A percentile compares a stretch with the other conserved stretches of the same genome.
phyloP scores from a whole-genome alignment of 2,888 invertebrate genomes.

The Trissolcus brochymenae region DNA sequence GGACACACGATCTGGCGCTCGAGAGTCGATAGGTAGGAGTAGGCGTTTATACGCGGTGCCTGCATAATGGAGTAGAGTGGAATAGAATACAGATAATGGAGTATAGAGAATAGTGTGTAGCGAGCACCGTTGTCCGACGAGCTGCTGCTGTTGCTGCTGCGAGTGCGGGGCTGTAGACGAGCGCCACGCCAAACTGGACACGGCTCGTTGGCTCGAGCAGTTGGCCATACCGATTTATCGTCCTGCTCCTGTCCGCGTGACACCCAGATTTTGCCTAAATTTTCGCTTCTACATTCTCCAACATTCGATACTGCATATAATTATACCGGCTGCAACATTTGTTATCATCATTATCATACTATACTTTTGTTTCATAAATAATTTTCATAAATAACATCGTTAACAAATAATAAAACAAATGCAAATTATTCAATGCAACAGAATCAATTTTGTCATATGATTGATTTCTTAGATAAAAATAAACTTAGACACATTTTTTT shows the following conservation, averaged over 20 bases:
- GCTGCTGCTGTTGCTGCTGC: constrained; percentile 28
- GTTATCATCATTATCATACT: constrained; percentile 8
- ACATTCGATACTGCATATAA: constrained; percentile 46
- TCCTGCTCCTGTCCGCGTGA: constrained; percentile 60
- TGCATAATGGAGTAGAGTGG: constrained; percentile 73
- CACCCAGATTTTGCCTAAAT: constrained; percentile 64
- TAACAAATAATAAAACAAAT: too few species aligned
- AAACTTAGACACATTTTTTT: too few species aligned
- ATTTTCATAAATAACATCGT: too few species aligned
- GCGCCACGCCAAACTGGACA: constrained; percentile 63
- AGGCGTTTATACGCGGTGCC: constrained; percentile 70
- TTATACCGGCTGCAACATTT: constrained; percentile 28
- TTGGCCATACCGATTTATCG: constrained; percentile 71
- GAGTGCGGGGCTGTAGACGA: constrained; percentile 30
- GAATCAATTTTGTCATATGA: too few species aligned
- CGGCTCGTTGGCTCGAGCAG: constrained; percentile 70
- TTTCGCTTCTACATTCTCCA: constrained; percentile 31
- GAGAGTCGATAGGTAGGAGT: constrained; percentile 61
- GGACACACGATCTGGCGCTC: constrained; percentile 62
- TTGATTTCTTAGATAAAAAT: too few species aligned
- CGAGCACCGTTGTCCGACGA: constrained; percentile 61
- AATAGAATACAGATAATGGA: constrained; percentile 73
- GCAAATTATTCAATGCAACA: too few species aligned
- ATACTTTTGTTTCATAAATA: too few species aligned
- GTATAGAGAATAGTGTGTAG: constrained; percentile 71